phyloP scores from a whole-genome alignment of 2,797 vertebrate genomes.

The Sebastes variabilis region DNA sequence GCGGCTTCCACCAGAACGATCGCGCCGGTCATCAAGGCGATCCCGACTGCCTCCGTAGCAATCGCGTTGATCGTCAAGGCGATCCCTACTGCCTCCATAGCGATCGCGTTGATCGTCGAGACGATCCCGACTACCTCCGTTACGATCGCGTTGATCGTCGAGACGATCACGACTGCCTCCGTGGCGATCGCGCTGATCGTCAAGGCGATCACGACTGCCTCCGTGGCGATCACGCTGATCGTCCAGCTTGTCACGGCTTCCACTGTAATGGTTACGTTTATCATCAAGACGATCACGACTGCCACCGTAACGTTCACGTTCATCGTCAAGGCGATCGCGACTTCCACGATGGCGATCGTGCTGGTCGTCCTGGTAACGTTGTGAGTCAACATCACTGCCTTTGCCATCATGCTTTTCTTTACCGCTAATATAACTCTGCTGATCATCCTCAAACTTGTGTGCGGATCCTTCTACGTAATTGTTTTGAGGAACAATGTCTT shows the following conservation, averaged over 20 bases:
- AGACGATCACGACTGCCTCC: constrained; percentile 11
- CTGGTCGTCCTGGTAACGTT: constrained; percentile 31
- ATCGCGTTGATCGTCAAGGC: background rate
- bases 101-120: constrained; percentile 32
- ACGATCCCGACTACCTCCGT: constrained; percentile 28
- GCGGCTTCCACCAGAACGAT: background rate
- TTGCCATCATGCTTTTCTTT: constrained; percentile 40
- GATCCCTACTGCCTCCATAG: constrained; percentile 4
- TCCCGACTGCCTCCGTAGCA: constrained; percentile 10
- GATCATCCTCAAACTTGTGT: constrained; percentile 48
- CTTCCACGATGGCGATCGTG: constrained; percentile 29
- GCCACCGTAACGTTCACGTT: background rate
- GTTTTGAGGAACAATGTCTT: constrained; percentile 8
- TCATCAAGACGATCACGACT: constrained; percentile 47
- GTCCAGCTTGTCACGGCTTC: constrained; percentile 18
- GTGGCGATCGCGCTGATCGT: rapidly evolving
- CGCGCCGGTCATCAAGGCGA: constrained; percentile 10
- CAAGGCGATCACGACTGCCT: constrained; percentile 18
- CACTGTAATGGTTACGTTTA: background rate
- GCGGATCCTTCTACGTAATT: background rate
- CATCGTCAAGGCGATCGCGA: constrained; percentile 47
- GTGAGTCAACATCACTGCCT: constrained; percentile 39
- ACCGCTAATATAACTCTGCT: constrained; percentile 39
- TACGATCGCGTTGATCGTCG: background rate
- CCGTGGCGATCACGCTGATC: background rate